Base-by-base conservation (phyloP, 2,797 vertebrate species). In the Pantherophis alleghaniensis region DNA sequence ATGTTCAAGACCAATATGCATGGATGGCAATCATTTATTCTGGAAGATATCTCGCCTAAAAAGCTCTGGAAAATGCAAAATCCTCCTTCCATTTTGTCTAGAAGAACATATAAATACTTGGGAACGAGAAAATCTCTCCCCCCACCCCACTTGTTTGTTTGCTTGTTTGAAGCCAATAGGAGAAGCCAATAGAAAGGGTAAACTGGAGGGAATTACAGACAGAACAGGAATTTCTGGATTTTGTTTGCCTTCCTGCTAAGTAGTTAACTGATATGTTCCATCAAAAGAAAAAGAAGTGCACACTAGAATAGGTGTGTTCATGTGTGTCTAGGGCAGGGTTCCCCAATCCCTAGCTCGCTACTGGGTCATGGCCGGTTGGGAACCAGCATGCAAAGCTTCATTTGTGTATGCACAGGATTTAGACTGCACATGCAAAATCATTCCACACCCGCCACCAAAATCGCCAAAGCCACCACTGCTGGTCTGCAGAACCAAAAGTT, bases 1-100 rank as follows among this genome's bases (percentile, higher is more conserved):
- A 88, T 69, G 61, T 94, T 92, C 86, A 95, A 94, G 86, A 87
- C 18, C 88, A 94, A 66, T 87, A 86, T 93, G 86, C 0, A 0
- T 55, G 94, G 93, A 0, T 56, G 63, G 86, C 24, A 92, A 95
- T 66, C 86, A 92, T 42, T 79, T 79, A 11, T 79, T 42, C 37
- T 10, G 74, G 37, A 79, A 79, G 37, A 79, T 7, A 22, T 18
- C 3, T 79, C 1, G 18, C 32, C 37, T 42, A 22, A 22, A 42
- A 42, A 24, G 37, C 7, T 79, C 7, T 79, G 32, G 32, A 74
- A 20, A 20, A 42, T 79, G 32, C 69, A 79, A 79, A 42, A 3
- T 79, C 18, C n/a, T 37, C 69, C 32, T 74, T 74, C 69, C 69
- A 69, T 69, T 69, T 69, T 69, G 4, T 42, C 2, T 42, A 22